phyloP scores from a whole-genome alignment of 2,797 vertebrate species.

The Rhincodon typus region DNA sequence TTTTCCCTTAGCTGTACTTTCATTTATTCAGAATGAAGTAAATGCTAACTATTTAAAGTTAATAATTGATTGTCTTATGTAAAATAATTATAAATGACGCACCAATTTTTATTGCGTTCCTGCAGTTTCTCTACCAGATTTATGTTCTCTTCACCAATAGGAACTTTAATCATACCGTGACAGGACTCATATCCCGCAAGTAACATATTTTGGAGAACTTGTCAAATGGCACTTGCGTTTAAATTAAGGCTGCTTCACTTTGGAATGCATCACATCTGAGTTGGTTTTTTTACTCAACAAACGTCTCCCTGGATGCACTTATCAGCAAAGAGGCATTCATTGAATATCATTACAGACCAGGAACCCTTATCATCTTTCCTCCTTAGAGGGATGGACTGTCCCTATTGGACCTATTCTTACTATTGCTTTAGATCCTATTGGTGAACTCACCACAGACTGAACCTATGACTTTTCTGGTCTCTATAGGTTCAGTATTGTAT shows the following conservation, averaged over 20 bases:
- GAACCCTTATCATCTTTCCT: neutral
- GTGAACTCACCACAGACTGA: neutral
- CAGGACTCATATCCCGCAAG: neutral
- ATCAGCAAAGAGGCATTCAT: neutral
- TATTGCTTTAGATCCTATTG: neutral
- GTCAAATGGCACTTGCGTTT: neutral
- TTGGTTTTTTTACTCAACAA: neutral
- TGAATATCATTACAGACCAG: neutral
- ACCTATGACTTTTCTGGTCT: neutral
- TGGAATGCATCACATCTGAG: neutral
- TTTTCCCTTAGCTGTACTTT: neutral
- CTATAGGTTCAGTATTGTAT: neutral
- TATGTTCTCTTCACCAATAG: neutral
- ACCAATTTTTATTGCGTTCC: neutral
- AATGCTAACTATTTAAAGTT: neutral
- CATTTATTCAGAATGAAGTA: neutral
- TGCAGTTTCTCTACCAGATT: neutral
- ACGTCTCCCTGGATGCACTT: neutral
- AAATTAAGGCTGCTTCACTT: neutral
- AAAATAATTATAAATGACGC: neutral
- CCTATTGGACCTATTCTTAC: neutral
- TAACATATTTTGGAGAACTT: neutral
- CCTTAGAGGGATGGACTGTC: neutral
- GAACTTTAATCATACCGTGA: neutral
- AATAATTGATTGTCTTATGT: neutral